Evolutionary conservation across 2,797 vertebrate species (phyloP).

Genomic region (Thunnus albacares): DNA sequence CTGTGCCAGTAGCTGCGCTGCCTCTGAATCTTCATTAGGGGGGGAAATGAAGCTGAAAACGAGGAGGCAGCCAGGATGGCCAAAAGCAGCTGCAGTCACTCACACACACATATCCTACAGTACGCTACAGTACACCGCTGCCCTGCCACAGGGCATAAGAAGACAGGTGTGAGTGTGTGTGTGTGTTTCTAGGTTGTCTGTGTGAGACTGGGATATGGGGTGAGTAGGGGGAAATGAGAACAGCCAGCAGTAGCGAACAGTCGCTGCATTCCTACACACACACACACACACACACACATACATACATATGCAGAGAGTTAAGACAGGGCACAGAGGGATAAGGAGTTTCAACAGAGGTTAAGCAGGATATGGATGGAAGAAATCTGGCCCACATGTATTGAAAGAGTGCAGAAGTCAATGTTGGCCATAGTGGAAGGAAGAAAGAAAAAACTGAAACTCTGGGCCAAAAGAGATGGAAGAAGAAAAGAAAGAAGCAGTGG

Average conservation of each 20-base stretch:
- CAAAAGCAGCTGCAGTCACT: slow-evolving; percentile 86
- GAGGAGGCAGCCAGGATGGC: slow-evolving; percentile 84
- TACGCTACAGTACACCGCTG: slow-evolving; percentile 60
- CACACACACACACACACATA: slow-evolving; percentile 1
- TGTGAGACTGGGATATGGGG: slow-evolving; percentile 19
- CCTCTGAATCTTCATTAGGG: slow-evolving; percentile 90
- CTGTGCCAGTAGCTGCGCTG: slow-evolving; percentile 73
- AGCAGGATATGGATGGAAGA: slow-evolving; percentile 42
- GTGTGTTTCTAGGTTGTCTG: slow-evolving; percentile 46
- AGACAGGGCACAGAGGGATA: slow-evolving; percentile 35
- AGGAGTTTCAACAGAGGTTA: slow-evolving; percentile 44
- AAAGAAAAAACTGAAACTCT: slow-evolving; percentile 23
- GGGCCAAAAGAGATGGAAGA: slow-evolving; percentile 46
- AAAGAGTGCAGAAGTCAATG: slow-evolving; percentile 47
- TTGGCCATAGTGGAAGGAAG: slow-evolving; percentile 39
- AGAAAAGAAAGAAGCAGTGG: slow-evolving; percentile 38
- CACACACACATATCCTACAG: slow-evolving; percentile 67
- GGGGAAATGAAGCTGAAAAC: slow-evolving; percentile 89
- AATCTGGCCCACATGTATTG: slow-evolving; percentile 36
- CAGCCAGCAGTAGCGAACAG: slow-evolving; percentile 36
- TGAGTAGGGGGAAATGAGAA: slow-evolving; percentile 35
- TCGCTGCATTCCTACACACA: slow-evolving; percentile 20
- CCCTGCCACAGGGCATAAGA: slow-evolving; percentile 60
- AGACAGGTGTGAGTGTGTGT: slow-evolving; percentile 50
- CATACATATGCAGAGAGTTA: neutral